Evolutionary conservation across 2,888 invertebrate genomes (phyloP), one percentile per base, ranked within the genome.

Genomic region (Papilio elwesi): DNA sequence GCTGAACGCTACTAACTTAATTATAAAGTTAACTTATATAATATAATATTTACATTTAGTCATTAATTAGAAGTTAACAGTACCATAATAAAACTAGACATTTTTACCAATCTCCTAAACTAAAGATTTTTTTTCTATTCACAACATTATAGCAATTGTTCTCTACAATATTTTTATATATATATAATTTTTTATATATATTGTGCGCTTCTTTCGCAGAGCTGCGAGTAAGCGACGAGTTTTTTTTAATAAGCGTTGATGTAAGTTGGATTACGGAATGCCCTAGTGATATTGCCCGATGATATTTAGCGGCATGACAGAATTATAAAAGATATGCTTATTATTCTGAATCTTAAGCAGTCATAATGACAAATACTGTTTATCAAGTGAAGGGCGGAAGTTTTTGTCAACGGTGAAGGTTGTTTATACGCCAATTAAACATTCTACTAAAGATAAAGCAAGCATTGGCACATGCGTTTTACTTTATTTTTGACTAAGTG

Each of bases 371-470:
- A 71, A 52, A 51, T 13, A 15, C 47, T 6, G 51, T 43, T 62
- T 47, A 67, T 48, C 57, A 71, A 78, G 79, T 79, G 79, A 79
- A 79, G 75, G 78, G 79, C 77, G 79, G 79, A 78, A 78, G 78
- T 52, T 71, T 26, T 76, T 78, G 75, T 72, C 76, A 78, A 70
- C 71, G 74, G 67, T 71, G 76, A 79, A 80, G 80, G 80, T 76
- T 74, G 53, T 62, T 51, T 67, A 67, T 59, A n/a, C 38, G 66
- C 51, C 52, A 71, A 67, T 71, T 65, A 52, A 71, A 67, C 47
- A 59, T 52, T 52, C 47, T 67, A 52, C 52, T 26, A 59, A 71
- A 71, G 67, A 52, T 55, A 48, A 55, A 53, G 9, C 47, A 55
- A 16, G 53, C 12, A 12, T 62, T 36, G n/a, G n/a, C 36, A 55